Base-by-base conservation (phyloP, 2,888 invertebrate species). In the Oscheius sp. region DNA sequence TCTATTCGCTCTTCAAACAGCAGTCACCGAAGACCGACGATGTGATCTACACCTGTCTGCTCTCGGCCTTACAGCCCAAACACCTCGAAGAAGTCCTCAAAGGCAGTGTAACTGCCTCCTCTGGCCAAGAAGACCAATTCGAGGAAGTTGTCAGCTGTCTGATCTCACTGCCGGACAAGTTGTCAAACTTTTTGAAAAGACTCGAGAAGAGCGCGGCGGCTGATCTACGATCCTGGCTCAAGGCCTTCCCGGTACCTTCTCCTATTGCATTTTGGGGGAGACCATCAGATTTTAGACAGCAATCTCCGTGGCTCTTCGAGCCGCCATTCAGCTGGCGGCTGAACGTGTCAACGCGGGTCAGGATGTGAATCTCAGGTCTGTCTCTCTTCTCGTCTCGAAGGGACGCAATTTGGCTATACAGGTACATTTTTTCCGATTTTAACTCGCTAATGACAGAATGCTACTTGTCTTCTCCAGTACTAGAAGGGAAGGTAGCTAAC, bases 341-440 rank as follows among this genome's bases (percentile, higher is more conserved):
- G 37, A 33, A 2, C 47, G 10, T n/a, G 21, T 66, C 21, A 13
- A 35, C 29, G 1, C 21, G 9, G 29, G 32, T 3, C 11, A 51
- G 35, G 47, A 58, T n/a, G 62, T 72, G n/a, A 62, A 51, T 62
- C 13, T 72, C 50, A 51, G 35, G 29, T 11, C 47, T 21, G 21
- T 72, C 48, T 62, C 51, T 7, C 29, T 62, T 13, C 53, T 62
- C 29, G 3, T 72, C 7, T 32, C 72, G 50, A 72, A 62, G 35
- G 50, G 62, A 21, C 50, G 72, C 7, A 48, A 51, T 60, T 13
- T 72, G 13, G 33, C 10, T 9, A 13, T 72, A 5, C 13, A 72
- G 62, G 72, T 62, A 21, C 7, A 0, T 29, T 21, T 58, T 33
- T 58, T 32, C 4, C 13, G 21, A 35, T 33, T 62, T 11, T n/a